Percentiles rank a stretch among this genome's conserved stretches.
Evolutionary conservation across 2,113 vertebrate genomes (phyloP).

Genomic region (Epinephelus moara): DNA sequence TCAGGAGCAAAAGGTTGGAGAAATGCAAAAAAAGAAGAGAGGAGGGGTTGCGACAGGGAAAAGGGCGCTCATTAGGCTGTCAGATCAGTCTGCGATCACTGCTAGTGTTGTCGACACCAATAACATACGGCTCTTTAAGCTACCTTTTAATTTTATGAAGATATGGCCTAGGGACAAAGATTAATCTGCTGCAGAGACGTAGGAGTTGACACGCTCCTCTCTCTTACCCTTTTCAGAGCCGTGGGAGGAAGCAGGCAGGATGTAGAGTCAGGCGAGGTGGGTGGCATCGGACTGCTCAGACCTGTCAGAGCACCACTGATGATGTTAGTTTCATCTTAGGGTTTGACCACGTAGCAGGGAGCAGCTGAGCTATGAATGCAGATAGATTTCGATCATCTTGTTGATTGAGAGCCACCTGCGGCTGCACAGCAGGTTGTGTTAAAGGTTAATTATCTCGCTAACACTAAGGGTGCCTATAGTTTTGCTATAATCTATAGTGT

Average conservation of each 20-base stretch:
- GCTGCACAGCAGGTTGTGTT: slow-evolving; percentile 6
- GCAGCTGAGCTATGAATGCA: slow-evolving; percentile 25
- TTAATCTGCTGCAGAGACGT: slow-evolving; percentile 40
- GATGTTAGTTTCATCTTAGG: slow-evolving; percentile 29
- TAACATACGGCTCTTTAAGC: slow-evolving; percentile 29
- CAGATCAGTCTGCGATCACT: slow-evolving; percentile 58
- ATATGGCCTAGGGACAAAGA: slow-evolving; percentile 34
- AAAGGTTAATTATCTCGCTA: slow-evolving; percentile 24
- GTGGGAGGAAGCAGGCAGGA: slow-evolving; percentile 22
- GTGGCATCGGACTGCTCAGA: not conserved
- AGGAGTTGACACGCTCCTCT: slow-evolving; percentile 19
- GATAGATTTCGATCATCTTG: slow-evolving; percentile 31
- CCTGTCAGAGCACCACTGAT: slow-evolving; percentile 31
- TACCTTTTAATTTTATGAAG: slow-evolving; percentile 37
- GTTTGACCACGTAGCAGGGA: slow-evolving; percentile 18
- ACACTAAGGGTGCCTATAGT: not conserved
- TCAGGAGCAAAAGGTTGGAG: slow-evolving; percentile 37
- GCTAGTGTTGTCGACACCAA: slow-evolving; percentile 17
- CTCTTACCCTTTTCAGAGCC: slow-evolving; percentile 20
- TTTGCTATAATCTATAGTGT: not conserved
- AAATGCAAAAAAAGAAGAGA: slow-evolving; percentile 11
- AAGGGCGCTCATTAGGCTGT: slow-evolving; percentile 56
- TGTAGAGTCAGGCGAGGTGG: slow-evolving; percentile 31
- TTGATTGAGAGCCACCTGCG: slow-evolving; percentile 11
- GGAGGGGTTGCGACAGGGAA: not conserved